Percentiles rank a stretch among this genome's conserved stretches.
Conservation (phyloP, 2,888 invertebrate genomes). For the Anodontia alba region DNA sequence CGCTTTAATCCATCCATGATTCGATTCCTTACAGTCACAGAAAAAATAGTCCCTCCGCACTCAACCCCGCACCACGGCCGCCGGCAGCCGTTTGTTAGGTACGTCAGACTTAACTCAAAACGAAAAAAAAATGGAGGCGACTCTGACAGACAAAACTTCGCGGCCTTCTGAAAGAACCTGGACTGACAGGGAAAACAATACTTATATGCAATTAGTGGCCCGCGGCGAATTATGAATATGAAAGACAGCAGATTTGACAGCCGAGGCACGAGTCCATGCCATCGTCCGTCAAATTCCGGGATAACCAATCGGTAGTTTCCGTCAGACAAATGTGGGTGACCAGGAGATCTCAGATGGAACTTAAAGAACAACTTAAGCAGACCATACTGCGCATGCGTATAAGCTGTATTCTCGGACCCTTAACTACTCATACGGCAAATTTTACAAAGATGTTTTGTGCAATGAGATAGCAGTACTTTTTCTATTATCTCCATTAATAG, state of each 20-base stretch:
- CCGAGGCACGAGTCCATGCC: not conserved
- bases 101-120: not conserved
- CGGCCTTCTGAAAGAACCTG: not conserved
- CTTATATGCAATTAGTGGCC: slow-evolving; percentile 2
- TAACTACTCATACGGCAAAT: too few species aligned
- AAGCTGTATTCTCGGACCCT: too few species aligned
- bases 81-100: not conserved
- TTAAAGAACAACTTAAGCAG: too few species aligned
- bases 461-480: too few species aligned
- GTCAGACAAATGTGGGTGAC: too few species aligned
- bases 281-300: not conserved
- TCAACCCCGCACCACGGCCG: not conserved
- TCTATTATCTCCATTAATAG: too few species aligned
- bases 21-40: not conserved
- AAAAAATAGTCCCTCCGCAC: not conserved
- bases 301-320: not conserved
- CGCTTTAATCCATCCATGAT: not conserved
- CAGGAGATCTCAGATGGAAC: too few species aligned
- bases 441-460: too few species aligned
- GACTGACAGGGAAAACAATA: slow-evolving; percentile 1
- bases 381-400: too few species aligned
- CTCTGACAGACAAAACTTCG: not conserved
- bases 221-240: slow-evolving; percentile 11
- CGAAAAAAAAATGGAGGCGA: not conserved
- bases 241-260: slow-evolving; percentile 8